Evolutionary conservation across 2,888 invertebrate genomes (phyloP), one percentile per base, ranked within the genome.

Genomic region (Atethmia centrago): DNA sequence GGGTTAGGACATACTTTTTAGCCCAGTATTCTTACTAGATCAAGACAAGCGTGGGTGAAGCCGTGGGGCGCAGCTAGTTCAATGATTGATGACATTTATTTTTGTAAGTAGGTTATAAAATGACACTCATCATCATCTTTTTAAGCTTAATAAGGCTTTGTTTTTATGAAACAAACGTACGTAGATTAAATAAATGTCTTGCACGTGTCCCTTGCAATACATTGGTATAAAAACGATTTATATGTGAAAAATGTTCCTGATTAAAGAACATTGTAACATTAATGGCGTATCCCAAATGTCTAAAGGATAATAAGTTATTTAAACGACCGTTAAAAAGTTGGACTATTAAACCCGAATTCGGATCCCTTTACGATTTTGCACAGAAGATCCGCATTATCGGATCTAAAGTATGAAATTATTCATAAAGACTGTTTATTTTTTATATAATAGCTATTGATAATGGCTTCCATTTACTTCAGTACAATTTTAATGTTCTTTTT

Each of bases 281-380:
- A 77, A 85, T 65, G 78, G 76, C 74, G 71, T 71, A 73, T 83
- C 71, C 49, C 68, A 76, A 71, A 84, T 75, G 61, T 66, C 58
- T 71, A 51, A 65, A 80, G 79, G 74, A 81, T 82, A 82, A 79
- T 74, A 83, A 86, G 74, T 84, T 84, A 79, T 82, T 84, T 75
- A 76, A 85, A 86, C 66, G 70, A 74, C 72, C 83, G 42, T 84
- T 80, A 79, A 80, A 86, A 88, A 90, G 82, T 90, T 89, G 1
- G 58, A 64, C 80, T 69, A 85, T 89, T 85, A 89, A 86, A 82
- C 69, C 65, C n/a, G 61, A 64, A 79, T 85, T 78, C 59, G 51
- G 74, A 80, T 72, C 77, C 71, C 40, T 84, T 87, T 83, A 79
- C 80, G 82, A 75, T 82, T 85, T 82, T 79, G 83, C 79, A 82